Evolutionary conservation across 1,140 invertebrate genomes (phyloP).

Genomic region (Musca domestica): DNA sequence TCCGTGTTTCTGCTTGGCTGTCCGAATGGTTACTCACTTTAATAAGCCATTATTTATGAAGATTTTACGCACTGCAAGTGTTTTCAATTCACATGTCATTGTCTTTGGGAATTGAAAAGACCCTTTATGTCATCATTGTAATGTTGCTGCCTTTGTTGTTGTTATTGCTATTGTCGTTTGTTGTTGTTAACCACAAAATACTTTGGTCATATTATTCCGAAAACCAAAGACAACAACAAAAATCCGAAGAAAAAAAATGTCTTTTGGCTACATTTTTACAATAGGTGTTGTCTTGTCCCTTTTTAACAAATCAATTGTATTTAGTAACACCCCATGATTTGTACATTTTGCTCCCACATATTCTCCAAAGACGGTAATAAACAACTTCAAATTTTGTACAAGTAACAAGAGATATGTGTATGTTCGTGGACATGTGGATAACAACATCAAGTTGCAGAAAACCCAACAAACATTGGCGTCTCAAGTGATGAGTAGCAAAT

Average conservation of each 20-base stretch:
- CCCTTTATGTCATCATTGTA: constrained; percentile 21
- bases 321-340: constrained; percentile 21
- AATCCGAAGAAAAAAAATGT: not conserved
- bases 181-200: constrained; percentile 1
- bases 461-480: too few species aligned
- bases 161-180: not conserved
- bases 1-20: not conserved
- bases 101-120: constrained; percentile 5
- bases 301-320: constrained; percentile 23
- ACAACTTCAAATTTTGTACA: constrained; percentile 17
- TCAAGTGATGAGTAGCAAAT: too few species aligned
- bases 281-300: constrained; percentile 21
- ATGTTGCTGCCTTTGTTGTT: not conserved
- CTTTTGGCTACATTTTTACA: constrained; percentile 5
- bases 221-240: not conserved
- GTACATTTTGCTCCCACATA: constrained; percentile 22
- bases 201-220: too few species aligned
- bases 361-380: constrained; percentile 18
- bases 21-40: not conserved
- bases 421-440: not conserved
- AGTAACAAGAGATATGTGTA: not conserved
- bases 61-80: constrained; percentile 21
- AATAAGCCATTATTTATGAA: constrained; percentile 22
- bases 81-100: constrained; percentile 17
- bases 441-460: too few species aligned